Evolutionary conservation across 1,140 invertebrate species (phyloP).

Genomic region (Melitaea cinxia): DNA sequence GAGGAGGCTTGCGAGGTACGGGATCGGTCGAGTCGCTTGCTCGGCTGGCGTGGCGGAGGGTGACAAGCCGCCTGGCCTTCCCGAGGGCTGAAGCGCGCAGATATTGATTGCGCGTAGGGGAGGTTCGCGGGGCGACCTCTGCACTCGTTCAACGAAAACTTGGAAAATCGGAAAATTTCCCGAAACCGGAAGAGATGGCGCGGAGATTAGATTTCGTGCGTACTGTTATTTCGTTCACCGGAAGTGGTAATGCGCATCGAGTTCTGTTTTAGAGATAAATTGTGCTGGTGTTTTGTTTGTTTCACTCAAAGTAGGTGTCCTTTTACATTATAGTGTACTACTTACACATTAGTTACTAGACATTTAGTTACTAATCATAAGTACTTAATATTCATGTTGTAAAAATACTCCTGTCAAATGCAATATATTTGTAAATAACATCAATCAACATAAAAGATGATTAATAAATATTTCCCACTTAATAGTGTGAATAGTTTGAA

Average conservation of each 20-base stretch:
- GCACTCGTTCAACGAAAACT: conserved; percentile 34
- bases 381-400: too few relatives aligned
- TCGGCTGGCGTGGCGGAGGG: conserved; percentile 63
- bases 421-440: too few relatives aligned
- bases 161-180: conserved; percentile 57
- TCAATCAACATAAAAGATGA: too few relatives aligned
- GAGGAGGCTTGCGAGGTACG: conserved; percentile 31
- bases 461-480: too few relatives aligned
- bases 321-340: too few relatives aligned
- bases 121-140: conserved; percentile 58
- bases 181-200: conserved; percentile 59
- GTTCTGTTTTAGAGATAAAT: background rate
- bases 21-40: conserved; percentile 48
- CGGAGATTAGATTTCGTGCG: conserved; percentile 31
- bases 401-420: too few relatives aligned
- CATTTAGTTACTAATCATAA: too few relatives aligned
- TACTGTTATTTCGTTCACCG: background rate
- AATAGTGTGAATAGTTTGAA: too few relatives aligned
- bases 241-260: background rate
- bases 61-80: conserved; percentile 58
- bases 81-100: conserved; percentile 57
- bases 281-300: conserved; percentile 8
- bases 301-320: too few relatives aligned
- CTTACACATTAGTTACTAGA: too few relatives aligned
- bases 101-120: conserved; percentile 70